Conservation (phyloP, 1,140 invertebrate species). For the Halyomorpha halys region DNA sequence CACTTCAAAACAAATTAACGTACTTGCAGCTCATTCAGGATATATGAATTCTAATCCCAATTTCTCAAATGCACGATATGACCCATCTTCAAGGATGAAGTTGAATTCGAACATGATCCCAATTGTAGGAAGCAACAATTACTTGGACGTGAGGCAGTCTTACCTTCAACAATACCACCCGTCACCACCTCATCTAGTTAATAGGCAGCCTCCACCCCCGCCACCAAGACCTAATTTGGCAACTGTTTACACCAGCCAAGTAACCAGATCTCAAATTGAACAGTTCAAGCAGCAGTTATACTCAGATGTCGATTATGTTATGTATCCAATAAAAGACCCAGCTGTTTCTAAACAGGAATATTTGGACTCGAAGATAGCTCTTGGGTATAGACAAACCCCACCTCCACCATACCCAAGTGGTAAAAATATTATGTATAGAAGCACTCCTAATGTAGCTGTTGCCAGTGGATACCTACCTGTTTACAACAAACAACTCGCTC, state of each 20-base stretch:
- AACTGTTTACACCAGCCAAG: slow-evolving; percentile 32
- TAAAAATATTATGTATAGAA: slow-evolving; percentile 64
- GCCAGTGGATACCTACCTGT: slow-evolving; percentile 31
- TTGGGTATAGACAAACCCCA: slow-evolving; percentile 32
- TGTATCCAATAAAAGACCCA: slow-evolving; percentile 79
- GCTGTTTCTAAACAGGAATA: slow-evolving; percentile 81
- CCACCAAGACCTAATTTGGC: slow-evolving; percentile 37
- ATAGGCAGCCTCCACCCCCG: slow-evolving; percentile 44
- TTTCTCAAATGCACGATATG: slow-evolving; percentile 33
- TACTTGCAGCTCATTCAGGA: slow-evolving; percentile 53
- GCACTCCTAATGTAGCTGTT: slow-evolving; percentile 56
- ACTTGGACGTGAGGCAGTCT: slow-evolving; percentile 53
- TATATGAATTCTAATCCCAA: slow-evolving; percentile 41
- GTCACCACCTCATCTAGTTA: slow-evolving; percentile 40
- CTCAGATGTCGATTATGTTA: slow-evolving; percentile 80
- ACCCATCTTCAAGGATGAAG: slow-evolving; percentile 45
- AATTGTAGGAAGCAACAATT: slow-evolving; percentile 54
- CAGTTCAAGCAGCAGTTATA: slow-evolving; percentile 77
- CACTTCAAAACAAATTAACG: slow-evolving; percentile 52
- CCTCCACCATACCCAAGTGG: slow-evolving; percentile 42
- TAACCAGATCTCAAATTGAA: slow-evolving; percentile 49
- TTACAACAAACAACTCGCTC: slow-evolving; percentile 25
- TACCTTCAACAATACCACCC: slow-evolving; percentile 32
- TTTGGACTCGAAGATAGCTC: slow-evolving; percentile 66
- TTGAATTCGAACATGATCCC: slow-evolving; percentile 34